Percentiles rank a stretch among this genome's conserved stretches.
phyloP scores from a whole-genome alignment of 2,797 vertebrate species.

The Phalanger gymnotis region DNA sequence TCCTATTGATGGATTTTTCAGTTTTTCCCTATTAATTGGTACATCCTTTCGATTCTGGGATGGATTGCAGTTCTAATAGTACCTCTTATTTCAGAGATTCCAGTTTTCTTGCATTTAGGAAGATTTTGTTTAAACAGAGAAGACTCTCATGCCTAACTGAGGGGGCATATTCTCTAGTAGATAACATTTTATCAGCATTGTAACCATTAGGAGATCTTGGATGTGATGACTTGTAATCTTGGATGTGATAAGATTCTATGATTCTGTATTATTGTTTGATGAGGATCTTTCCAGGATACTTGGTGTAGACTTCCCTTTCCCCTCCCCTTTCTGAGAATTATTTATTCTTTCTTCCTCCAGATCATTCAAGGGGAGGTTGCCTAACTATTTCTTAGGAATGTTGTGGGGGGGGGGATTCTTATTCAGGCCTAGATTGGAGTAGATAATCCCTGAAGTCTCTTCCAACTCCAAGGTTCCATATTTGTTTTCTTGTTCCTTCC shows the following conservation, averaged over 20 bases:
- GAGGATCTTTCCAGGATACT: not conserved
- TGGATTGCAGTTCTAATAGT: slow-evolving; percentile 14
- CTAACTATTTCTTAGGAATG: not conserved
- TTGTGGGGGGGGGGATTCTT: not conserved
- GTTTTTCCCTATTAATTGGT: slow-evolving; percentile 61
- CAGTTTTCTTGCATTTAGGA: not conserved
- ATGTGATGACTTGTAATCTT: not conserved
- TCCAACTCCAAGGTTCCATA: not conserved
- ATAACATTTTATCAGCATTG: not conserved
- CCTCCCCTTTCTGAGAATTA: not conserved
- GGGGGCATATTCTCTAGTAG: not conserved
- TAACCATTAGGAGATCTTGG: not conserved
- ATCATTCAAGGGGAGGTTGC: not conserved
- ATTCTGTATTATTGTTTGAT: not conserved
- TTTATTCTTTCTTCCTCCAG: not conserved
- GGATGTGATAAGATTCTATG: not conserved
- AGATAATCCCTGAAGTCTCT: not conserved
- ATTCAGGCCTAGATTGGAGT: not conserved
- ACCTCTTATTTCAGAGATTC: not conserved
- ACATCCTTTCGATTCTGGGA: slow-evolving; percentile 50
- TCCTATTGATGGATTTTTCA: slow-evolving; percentile 30
- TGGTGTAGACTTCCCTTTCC: not conserved
- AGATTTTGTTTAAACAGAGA: not conserved
- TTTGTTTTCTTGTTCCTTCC: not conserved
- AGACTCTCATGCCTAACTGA: not conserved